These are phyloP conservation scores for Heliconius hermathena DNA, from an alignment of 1,140 invertebrate species.

Conservation along the genomic window DNA sequence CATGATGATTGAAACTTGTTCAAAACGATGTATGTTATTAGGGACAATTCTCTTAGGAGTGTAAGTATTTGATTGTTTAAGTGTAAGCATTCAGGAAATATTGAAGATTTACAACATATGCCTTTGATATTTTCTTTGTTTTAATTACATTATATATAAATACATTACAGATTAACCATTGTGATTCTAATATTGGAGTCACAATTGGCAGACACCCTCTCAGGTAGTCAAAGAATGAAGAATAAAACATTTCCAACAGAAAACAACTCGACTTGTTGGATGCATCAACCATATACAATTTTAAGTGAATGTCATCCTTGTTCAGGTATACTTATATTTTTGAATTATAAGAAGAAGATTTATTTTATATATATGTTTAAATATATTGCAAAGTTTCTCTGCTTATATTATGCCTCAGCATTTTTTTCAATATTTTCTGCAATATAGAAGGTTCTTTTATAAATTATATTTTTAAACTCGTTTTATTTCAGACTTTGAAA, in stretches of 20 bases:
- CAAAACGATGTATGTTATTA: constrained; percentile 72
- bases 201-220: constrained; percentile 84
- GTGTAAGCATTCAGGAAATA: not conserved
- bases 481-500: constrained; percentile 68
- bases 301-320: constrained; percentile 91
- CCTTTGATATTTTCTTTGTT: not conserved
- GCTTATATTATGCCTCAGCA: no score
- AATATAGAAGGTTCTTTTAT: no score
- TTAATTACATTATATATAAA: constrained; percentile 5
- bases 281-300: constrained; percentile 86
- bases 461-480: no score
- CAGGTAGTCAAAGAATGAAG: constrained; percentile 75
- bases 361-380: no score
- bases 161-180: constrained; percentile 86
- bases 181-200: constrained; percentile 90
- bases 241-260: constrained; percentile 85
- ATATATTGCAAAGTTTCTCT: no score
- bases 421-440: no score
- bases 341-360: no score
- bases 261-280: constrained; percentile 89
- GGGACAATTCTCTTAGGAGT: constrained; percentile 68
- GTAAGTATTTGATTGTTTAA: constrained; percentile 49
- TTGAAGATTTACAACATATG: not conserved
- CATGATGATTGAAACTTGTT: constrained; percentile 74
- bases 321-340: constrained; percentile 71